phyloP scores from a whole-genome alignment of 2,888 invertebrate species.

The Plebejus anna region DNA sequence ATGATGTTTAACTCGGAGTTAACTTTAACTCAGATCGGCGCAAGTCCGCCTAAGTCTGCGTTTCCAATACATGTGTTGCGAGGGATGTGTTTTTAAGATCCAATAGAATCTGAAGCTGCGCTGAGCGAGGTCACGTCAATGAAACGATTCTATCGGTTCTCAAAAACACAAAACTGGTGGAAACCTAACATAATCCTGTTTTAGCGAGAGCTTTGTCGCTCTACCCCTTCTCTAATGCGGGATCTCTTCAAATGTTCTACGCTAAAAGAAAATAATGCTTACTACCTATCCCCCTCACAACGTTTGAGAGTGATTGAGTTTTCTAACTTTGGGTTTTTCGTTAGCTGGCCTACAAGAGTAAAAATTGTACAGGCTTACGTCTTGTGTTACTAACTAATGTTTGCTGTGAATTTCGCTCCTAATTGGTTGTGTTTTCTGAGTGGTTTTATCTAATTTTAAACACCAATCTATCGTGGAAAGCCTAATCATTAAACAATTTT shows the following conservation, averaged over 20 bases:
- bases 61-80: no score
- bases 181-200: not conserved
- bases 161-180: no score
- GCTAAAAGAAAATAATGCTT: not conserved
- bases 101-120: no score
- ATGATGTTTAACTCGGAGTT: no score
- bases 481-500: not conserved
- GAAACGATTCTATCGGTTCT: no score
- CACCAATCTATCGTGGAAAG: not conserved
- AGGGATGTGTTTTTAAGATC: no score
- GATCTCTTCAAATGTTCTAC: not conserved
- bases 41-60: no score
- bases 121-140: no score
- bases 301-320: not conserved
- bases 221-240: no score
- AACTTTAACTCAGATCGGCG: no score
- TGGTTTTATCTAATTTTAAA: not conserved
- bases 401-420: slow-evolving; percentile 24
- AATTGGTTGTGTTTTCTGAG: slow-evolving; percentile 24
- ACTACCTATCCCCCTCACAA: not conserved
- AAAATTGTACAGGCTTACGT: not conserved
- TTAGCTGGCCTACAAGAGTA: not conserved
- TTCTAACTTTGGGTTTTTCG: not conserved
- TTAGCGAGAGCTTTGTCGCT: not conserved
- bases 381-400: slow-evolving; percentile 24